phyloP scores from a whole-genome alignment of 1,140 invertebrate genomes.

The Zaprionus capensis region DNA sequence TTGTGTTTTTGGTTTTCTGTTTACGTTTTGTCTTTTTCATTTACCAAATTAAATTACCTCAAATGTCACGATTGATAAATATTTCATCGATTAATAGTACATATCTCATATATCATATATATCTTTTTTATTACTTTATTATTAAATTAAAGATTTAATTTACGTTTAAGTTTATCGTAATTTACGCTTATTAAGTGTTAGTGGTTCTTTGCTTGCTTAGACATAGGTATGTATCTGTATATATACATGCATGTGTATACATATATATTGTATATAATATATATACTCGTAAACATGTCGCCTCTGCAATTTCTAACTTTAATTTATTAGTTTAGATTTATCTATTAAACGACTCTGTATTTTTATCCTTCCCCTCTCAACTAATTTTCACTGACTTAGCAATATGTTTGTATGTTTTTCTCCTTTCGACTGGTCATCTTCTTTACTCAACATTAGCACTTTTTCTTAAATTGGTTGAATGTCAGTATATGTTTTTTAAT shows the following conservation, averaged over 20 bases:
- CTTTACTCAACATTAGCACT: conserved; percentile 52
- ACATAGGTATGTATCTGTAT: conserved; percentile 61
- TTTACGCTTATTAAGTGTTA: conserved; percentile 80
- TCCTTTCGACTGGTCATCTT: neutral
- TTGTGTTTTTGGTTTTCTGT: conserved; percentile 11
- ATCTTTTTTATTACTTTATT: conserved; percentile 45
- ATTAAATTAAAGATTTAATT: conserved; percentile 64
- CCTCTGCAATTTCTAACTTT: conserved; percentile 66
- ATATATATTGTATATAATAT: conserved; percentile 61
- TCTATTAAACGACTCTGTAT: conserved; percentile 71
- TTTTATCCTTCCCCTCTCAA: neutral
- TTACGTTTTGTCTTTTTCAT: conserved; percentile 6
- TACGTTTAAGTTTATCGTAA: conserved; percentile 68
- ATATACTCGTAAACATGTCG: conserved; percentile 71
- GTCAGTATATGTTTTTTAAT: conserved; percentile 12
- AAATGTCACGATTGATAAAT: conserved; percentile 58
- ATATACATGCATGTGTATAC: conserved; percentile 55
- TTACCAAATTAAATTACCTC: conserved; percentile 62
- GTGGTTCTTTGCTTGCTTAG: conserved; percentile 81
- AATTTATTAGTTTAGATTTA: conserved; percentile 74
- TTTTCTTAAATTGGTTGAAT: conserved; percentile 37
- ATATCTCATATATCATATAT: conserved; percentile 58
- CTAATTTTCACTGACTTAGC: conserved; percentile 37
- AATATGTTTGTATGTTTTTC: conserved; percentile 45
- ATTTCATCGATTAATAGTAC: conserved; percentile 66